Conservation (phyloP, 2,888 invertebrate species). For the Andrena bicolor region DNA sequence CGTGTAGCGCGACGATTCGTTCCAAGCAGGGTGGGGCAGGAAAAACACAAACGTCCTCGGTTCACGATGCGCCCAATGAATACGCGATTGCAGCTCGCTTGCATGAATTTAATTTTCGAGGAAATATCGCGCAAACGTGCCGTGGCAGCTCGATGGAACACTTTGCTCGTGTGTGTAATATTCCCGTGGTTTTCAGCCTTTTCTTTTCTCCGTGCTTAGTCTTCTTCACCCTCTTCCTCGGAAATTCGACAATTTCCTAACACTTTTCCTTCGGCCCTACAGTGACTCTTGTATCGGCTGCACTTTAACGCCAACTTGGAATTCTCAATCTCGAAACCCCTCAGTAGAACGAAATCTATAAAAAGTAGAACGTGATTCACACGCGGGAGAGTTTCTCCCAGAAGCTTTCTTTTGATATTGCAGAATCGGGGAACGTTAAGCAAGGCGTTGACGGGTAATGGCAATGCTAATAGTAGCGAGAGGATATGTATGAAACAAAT, state of each 20-base stretch:
- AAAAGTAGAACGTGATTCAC: background rate
- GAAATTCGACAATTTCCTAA: constrained; percentile 13
- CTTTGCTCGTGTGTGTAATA: constrained; percentile 55
- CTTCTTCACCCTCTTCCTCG: background rate
- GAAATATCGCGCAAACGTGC: constrained; percentile 81
- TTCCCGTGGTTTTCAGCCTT: constrained; percentile 46
- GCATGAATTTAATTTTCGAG: constrained; percentile 81
- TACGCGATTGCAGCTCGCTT: constrained; percentile 76
- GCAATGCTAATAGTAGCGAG: too few species aligned
- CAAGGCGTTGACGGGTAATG: too few species aligned
- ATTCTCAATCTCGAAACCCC: constrained; percentile 1
- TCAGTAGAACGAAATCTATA: constrained; percentile 2
- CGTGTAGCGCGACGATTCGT: constrained; percentile 20
- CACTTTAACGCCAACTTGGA: constrained; percentile 18
- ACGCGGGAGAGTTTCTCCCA: background rate
- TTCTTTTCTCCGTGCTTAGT: background rate
- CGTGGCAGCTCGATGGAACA: constrained; percentile 68
- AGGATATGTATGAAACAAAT: too few species aligned
- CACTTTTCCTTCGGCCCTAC: background rate
- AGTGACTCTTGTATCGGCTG: background rate
- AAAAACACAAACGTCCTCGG: constrained; percentile 51
- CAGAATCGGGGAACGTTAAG: too few species aligned
- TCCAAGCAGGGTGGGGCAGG: background rate
- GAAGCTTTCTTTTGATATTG: too few species aligned
- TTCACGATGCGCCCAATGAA: constrained; percentile 75